Evolutionary conservation across 2,113 vertebrate species (phyloP).

Genomic region (Rhea pennata): DNA sequence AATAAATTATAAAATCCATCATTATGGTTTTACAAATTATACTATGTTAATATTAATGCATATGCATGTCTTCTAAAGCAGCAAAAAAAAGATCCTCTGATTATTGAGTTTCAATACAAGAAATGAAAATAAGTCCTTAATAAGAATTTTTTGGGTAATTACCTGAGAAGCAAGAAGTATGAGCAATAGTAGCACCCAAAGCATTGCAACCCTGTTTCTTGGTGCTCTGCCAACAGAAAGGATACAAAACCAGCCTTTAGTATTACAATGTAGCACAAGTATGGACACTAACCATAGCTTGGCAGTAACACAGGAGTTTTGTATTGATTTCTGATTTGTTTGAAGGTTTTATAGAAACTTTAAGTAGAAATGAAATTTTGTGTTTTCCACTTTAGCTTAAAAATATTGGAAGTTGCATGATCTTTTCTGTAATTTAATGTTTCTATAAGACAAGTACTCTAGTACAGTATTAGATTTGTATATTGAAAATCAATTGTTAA

Average conservation of each 20-base stretch:
- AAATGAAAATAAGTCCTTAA: neutral
- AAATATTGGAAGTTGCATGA: too few relatives aligned
- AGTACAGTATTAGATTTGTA: neutral
- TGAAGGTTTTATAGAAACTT: neutral
- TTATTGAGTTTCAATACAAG: neutral
- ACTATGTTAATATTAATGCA: neutral
- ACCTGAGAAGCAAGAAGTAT: neutral
- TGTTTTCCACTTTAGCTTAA: neutral
- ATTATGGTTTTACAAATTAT: neutral
- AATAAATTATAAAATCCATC: neutral
- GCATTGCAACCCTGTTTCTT: neutral
- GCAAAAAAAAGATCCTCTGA: neutral
- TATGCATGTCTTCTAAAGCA: rapidly evolving
- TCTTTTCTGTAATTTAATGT: too few relatives aligned
- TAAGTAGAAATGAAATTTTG: neutral
- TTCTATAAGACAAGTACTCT: neutral
- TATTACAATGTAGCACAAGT: neutral
- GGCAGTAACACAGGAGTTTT: neutral
- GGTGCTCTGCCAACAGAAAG: neutral
- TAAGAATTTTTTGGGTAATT: neutral
- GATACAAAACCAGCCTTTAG: neutral
- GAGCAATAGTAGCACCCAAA: neutral
- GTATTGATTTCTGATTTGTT: neutral
- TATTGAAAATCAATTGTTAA: neutral
- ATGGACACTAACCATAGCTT: neutral